Evolutionary conservation across 2,888 invertebrate species (phyloP), one percentile per base, ranked within the genome.

Genomic region (Pandemis heparana): DNA sequence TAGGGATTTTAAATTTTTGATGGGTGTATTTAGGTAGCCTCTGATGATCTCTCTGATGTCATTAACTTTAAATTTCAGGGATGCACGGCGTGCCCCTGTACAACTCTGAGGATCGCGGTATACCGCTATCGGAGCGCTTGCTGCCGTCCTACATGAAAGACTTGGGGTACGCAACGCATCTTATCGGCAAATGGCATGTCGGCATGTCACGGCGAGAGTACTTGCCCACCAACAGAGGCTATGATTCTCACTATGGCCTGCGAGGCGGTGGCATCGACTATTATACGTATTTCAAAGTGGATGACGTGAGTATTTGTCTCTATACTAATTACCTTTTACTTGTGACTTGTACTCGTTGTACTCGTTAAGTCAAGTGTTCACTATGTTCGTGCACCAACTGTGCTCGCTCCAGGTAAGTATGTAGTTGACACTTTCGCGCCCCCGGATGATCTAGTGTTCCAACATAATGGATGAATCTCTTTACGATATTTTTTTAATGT

Each of bases 161-260:
- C 46, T 83, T 95, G 74, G 97, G 97, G 0, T 99, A 98, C 89
- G 89, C 93, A 7, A 98, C 98, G 0, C 96, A 97, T 86, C 95
- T 98, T 41, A 95, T 99, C 10, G 99, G 99, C 32, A 99, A 99
- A 93, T 99, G 98, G 98, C 97, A 97, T 86, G 95, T 98, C 74
- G 98, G 98, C 1, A 97, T 96, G 93, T 96, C 96, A 77, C 94
- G 95, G 70, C 94, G 95, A 69, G 96, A 96, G 79, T 97, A 96
- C 85, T 95, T 97, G 2, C 98, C 98, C 0, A 96, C 95, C 2
- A 95, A 94, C 70, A 95, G 98, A 70, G 98, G 98, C 6, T 98
- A 98, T 84, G 96, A 97, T 82, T 95, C 96, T 7, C 97, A 97
- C 86, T 96, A 96, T 80, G 98, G 98, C 12, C 97, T 96, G 89